These are phyloP conservation scores for Leptinotarsa haldemani DNA, from an alignment of 2,888 invertebrate genomes.

Conservation along the genomic window DNA sequence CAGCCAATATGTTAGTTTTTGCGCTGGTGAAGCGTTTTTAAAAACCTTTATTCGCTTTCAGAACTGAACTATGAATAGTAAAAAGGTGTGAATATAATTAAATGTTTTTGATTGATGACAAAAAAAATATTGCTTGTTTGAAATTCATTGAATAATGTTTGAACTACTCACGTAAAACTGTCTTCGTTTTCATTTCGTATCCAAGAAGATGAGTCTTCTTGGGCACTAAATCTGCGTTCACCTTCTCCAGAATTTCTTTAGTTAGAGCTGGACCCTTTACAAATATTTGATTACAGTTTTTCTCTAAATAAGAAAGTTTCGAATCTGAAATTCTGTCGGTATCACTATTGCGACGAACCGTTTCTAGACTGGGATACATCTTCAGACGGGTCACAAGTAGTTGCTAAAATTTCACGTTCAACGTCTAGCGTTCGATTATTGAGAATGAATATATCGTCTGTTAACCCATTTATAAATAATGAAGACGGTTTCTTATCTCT, in stretches of 20 bases:
- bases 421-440: conserved; percentile 4
- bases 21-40: too few relatives aligned
- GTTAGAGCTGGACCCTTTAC: conserved; percentile 59
- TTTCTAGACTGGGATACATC: conserved; percentile 39
- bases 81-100: too few relatives aligned
- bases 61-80: too few relatives aligned
- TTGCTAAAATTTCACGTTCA: not conserved
- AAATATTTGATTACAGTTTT: conserved; percentile 61
- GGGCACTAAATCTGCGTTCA: conserved; percentile 58
- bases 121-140: not conserved
- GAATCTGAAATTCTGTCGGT: conserved; percentile 12
- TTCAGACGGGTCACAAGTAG: conserved; percentile 18
- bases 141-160: not conserved
- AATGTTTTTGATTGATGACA: not conserved
- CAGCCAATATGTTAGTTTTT: too few relatives aligned
- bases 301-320: conserved; percentile 49
- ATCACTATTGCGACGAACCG: conserved; percentile 26
- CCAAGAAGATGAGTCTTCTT: conserved; percentile 58
- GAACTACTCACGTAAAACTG: conserved; percentile 59
- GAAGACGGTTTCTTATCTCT: not conserved
- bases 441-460: conserved; percentile 21
- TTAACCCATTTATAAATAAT: conserved; percentile 9
- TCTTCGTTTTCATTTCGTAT: conserved; percentile 57
- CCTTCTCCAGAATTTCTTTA: conserved; percentile 60
- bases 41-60: too few relatives aligned